Evolutionary conservation across 2,888 invertebrate genomes (phyloP), one percentile per base, ranked within the genome.

Genomic region (Synanthedon vespiformis): DNA sequence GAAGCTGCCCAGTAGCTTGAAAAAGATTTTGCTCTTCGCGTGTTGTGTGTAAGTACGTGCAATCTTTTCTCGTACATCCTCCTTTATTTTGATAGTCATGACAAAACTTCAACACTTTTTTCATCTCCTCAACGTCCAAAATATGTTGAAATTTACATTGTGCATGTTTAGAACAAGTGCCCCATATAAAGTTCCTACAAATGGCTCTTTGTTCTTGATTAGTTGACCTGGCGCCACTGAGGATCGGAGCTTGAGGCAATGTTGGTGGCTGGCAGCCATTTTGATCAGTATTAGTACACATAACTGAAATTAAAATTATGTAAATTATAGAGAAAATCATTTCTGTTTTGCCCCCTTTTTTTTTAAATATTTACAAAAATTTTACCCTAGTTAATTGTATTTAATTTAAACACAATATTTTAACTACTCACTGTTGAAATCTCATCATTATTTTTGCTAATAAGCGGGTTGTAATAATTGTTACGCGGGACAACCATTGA

Each of bases 141-240:
- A 77, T 75, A 53, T 84, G 83, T 0, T 72, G 64, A 57, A 69
- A 80, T 58, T 54, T 79, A 57, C 85, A 86, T 51, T 72, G 71
- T 0, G 66, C 47, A 11, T 71, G 69, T 62, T 80, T 81, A 1
- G 60, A 61, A 52, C 85, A 86, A 4, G 70, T 77, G 2, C 83
- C 86, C 83, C 84, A 81, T 3, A 82, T 67, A 55, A 67, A 84
- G 54, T 82, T 72, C 2, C 80, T 65, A 55, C 85, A 86, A 51
- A 75, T 68, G 51, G 68, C 61, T 59, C 51, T 60, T 41, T 60
- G 50, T 5, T 60, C 62, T 4, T 54, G 53, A 53, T 61, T 68
- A 58, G 59, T 61, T 41, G 58, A 52, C 40, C 69, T 60, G 18
- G 67, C 62, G 53, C 70, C 68, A 4, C 65, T 56, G 53, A 68